phyloP scores from a whole-genome alignment of 2,113 vertebrate genomes.

The Eublepharis macularius region DNA sequence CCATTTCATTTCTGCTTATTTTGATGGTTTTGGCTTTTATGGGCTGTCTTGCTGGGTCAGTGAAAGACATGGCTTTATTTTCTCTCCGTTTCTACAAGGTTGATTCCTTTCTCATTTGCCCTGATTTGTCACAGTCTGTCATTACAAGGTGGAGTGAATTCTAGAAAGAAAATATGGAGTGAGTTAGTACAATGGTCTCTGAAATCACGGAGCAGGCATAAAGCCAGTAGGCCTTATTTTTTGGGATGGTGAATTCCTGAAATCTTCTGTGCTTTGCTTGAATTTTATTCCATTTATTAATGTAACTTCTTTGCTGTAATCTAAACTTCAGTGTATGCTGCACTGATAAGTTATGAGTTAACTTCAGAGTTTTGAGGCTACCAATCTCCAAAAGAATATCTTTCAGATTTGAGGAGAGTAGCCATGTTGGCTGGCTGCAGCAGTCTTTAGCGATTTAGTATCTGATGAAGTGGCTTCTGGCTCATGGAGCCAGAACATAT shows the following conservation, averaged over 20 bases:
- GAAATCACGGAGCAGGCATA: neutral
- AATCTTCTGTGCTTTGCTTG: neutral
- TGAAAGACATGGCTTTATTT: neutral
- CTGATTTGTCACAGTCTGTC: neutral
- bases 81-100: neutral
- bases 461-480: no score
- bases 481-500: no score
- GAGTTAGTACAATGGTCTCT: neutral
- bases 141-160: neutral
- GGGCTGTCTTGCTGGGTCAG: neutral
- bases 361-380: no score
- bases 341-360: neutral
- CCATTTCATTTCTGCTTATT: neutral
- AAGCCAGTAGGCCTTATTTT: neutral
- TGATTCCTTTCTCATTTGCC: neutral
- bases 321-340: neutral
- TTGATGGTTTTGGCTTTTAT: no score
- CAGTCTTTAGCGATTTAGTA: no score
- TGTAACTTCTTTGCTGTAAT: neutral
- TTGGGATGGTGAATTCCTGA: neutral
- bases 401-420: no score
- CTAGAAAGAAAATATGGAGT: neutral
- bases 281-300: neutral
- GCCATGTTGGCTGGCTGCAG: no score
- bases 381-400: no score